Evolutionary conservation across 2,797 vertebrate species (phyloP).

Genomic region (Scolopax rusticola): DNA sequence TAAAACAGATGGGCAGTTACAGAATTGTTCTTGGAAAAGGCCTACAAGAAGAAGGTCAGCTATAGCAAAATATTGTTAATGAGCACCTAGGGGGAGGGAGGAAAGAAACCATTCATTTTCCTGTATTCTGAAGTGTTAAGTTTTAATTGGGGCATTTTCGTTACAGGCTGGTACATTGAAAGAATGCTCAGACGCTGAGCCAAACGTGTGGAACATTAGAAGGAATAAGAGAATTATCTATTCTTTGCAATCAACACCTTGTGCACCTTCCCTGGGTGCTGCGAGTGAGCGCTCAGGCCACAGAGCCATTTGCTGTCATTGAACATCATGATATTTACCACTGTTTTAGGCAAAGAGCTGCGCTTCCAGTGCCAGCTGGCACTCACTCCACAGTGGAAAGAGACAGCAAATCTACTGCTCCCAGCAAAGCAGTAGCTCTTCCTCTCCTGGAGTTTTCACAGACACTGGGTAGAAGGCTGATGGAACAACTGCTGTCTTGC

Average conservation of each 20-base stretch:
- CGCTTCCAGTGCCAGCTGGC: neutral
- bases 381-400: neutral
- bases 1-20: constrained; percentile 2
- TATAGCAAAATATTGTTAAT: constrained; percentile 38
- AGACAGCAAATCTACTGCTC: neutral
- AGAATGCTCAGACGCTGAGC: neutral
- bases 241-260: neutral
- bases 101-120: constrained; percentile 32
- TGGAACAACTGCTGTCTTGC: neutral
- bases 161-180: neutral
- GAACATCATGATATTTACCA: neutral
- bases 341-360: neutral
- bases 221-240: neutral
- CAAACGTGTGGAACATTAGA: neutral
- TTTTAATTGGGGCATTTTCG: constrained; percentile 48
- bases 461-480: neutral
- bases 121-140: constrained; percentile 42
- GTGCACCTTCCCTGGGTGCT: neutral
- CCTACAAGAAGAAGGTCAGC: neutral
- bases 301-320: neutral
- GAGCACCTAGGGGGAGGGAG: neutral
- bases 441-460: neutral
- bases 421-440: neutral
- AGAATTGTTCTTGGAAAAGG: neutral
- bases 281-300: neutral